These are phyloP conservation scores for Eupeodes luniger DNA, from an alignment of 2,888 invertebrate species.

Conservation along the genomic window DNA sequence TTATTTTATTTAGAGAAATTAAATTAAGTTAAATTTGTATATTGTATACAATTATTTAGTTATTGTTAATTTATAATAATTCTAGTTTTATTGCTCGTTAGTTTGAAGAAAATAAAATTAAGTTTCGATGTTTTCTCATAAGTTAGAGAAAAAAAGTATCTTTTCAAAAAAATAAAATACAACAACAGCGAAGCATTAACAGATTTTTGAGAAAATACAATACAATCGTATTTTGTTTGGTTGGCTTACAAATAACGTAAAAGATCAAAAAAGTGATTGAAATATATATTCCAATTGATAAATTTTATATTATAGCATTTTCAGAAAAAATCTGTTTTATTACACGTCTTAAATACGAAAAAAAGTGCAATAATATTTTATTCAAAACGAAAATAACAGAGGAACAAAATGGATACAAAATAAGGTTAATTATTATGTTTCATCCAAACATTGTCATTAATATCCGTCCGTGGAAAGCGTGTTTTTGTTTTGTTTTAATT, in stretches of 20 bases:
- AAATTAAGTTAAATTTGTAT: slow-evolving; percentile 43
- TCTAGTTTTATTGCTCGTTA: slow-evolving; percentile 18
- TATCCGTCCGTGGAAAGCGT: slow-evolving; percentile 47
- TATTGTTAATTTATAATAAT: slow-evolving; percentile 11
- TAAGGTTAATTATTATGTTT: slow-evolving; percentile 3
- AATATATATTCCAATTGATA: slow-evolving; percentile 30
- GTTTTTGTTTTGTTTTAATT: slow-evolving; percentile 26
- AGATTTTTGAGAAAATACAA: slow-evolving; percentile 3
- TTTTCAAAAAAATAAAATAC: neutral
- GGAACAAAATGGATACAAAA: slow-evolving; percentile 25
- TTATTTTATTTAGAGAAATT: slow-evolving; percentile 42
- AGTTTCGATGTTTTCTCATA: slow-evolving; percentile 18
- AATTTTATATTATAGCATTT: slow-evolving; percentile 11
- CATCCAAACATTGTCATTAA: neutral
- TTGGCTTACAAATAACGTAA: neutral
- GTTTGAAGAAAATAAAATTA: neutral
- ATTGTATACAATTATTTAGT: slow-evolving; percentile 10
- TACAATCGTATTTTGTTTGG: neutral
- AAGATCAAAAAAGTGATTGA: slow-evolving; percentile 30
- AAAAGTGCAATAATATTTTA: slow-evolving; percentile 57
- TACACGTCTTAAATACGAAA: neutral
- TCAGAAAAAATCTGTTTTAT: slow-evolving; percentile 14
- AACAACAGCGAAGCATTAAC: neutral
- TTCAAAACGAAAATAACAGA: slow-evolving; percentile 2
- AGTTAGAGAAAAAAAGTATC: slow-evolving; percentile 4